Percentiles rank a stretch among this genome's conserved stretches.
These are phyloP conservation scores for mouse (Mus musculus) DNA, from an alignment of 2,113 vertebrate species.

Conservation along the genomic window DNA sequence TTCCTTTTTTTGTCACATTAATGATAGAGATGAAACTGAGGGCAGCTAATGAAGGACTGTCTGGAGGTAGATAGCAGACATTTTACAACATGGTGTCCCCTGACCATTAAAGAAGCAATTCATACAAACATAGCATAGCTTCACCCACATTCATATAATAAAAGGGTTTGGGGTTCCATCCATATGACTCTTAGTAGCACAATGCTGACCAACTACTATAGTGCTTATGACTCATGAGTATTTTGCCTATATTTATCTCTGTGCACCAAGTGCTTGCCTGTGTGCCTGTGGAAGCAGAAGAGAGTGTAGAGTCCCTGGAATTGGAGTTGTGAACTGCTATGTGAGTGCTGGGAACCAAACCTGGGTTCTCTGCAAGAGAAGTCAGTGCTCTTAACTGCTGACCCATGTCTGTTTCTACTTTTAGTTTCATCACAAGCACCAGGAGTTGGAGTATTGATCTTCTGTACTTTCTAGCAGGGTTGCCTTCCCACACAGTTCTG, in stretches of 20 bases:
- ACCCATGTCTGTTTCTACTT: neutral
- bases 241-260: no score
- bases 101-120: constrained; percentile 18
- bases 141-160: constrained; percentile 36
- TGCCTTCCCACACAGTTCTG: neutral
- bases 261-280: neutral
- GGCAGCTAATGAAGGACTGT: constrained; percentile 72
- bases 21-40: constrained; percentile 74
- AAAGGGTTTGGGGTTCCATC: neutral
- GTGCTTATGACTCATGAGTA: neutral
- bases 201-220: neutral
- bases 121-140: constrained; percentile 3
- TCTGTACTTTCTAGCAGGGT: neutral
- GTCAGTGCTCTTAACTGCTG: neutral
- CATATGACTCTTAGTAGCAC: neutral
- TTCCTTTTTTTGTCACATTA: constrained; percentile 74
- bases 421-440: neutral
- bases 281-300: neutral
- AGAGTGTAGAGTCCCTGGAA: neutral
- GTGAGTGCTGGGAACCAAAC: neutral
- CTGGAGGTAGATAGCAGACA: constrained; percentile 56
- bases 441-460: neutral
- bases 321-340: neutral
- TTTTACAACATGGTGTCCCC: constrained; percentile 42
- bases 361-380: neutral